Evolutionary conservation across 2,797 vertebrate genomes (phyloP).

Genomic region (Tadarida brasiliensis): DNA sequence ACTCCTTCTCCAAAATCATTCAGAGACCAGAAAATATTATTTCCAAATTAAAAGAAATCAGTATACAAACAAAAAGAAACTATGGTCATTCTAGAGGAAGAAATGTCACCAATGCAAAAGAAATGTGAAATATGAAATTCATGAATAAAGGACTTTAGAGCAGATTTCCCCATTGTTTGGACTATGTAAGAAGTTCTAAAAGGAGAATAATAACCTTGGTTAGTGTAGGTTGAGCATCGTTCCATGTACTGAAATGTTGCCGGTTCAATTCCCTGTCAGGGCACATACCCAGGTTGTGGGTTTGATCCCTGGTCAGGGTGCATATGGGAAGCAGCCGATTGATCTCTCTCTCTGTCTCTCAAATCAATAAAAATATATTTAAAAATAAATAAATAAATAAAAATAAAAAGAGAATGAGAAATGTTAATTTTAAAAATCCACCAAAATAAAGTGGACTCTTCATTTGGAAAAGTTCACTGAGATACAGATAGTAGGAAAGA

Average conservation of each 20-base stretch:
- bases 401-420: background rate
- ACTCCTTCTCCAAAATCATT: background rate
- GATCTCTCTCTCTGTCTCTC: too few relatives aligned
- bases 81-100: background rate
- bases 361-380: too few relatives aligned
- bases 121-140: background rate
- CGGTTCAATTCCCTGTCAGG: too few relatives aligned
- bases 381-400: background rate
- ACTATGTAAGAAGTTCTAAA: background rate
- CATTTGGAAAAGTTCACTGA: background rate
- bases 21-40: background rate
- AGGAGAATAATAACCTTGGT: background rate
- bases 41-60: background rate
- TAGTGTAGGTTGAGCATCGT: too few relatives aligned
- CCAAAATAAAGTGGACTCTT: background rate
- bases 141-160: background rate
- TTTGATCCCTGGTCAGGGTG: too few relatives aligned
- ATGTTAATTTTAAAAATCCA: background rate
- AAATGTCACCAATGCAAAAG: background rate
- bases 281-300: too few relatives aligned
- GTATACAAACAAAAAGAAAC: background rate
- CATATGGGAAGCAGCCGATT: too few relatives aligned
- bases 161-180: background rate
- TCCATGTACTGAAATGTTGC: too few relatives aligned
- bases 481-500: background rate